These are phyloP conservation scores for Protonemura montana DNA, from an alignment of 2,888 invertebrate genomes.

Conservation along the genomic window DNA sequence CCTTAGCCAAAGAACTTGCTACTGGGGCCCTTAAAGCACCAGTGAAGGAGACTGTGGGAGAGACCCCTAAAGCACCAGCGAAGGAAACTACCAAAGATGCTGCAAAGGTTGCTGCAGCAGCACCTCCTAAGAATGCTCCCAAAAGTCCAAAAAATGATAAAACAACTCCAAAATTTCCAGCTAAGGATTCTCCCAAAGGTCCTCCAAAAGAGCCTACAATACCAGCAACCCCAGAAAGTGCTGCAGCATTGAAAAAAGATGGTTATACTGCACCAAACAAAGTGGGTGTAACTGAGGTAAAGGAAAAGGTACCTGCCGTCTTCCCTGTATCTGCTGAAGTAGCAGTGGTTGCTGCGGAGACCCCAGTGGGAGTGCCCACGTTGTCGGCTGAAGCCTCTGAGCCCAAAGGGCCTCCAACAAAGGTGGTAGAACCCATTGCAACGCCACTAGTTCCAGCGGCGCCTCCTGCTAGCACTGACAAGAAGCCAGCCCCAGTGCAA, in stretches of 20 bases:
- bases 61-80: background rate
- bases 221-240: background rate
- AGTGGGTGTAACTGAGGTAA: background rate
- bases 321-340: background rate
- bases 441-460: background rate
- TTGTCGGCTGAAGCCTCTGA: background rate
- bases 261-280: background rate
- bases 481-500: background rate
- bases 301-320: background rate
- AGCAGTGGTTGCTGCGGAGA: background rate
- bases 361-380: background rate
- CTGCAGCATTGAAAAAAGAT: too few relatives aligned
- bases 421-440: background rate
- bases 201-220: background rate
- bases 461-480: background rate
- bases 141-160: background rate
- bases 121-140: background rate
- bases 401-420: background rate
- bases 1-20: background rate
- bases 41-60: background rate
- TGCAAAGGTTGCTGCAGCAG: background rate
- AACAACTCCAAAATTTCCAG: background rate
- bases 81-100: background rate
- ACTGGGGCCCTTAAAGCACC: too few relatives aligned
- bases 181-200: background rate